These are phyloP conservation scores for Lottia gigantea DNA, from an alignment of 2,888 invertebrate species.

Conservation along the genomic window DNA sequence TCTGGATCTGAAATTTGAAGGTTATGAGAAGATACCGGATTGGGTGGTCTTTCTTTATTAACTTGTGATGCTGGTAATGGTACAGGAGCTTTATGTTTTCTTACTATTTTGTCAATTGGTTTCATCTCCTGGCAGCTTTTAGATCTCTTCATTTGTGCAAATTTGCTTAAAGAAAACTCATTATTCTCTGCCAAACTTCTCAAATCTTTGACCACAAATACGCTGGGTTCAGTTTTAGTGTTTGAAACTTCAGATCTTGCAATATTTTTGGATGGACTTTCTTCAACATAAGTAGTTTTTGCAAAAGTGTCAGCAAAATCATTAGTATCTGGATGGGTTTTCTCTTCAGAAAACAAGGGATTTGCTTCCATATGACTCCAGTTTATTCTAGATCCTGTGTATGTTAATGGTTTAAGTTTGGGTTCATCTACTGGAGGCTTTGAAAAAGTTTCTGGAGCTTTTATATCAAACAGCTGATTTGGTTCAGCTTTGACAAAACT, in stretches of 20 bases:
- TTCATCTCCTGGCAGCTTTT: constrained; percentile 1
- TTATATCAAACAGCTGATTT: neutral
- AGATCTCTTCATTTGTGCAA: constrained; percentile 21
- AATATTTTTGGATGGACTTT: no score
- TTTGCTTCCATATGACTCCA: neutral
- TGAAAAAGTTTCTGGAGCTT: neutral
- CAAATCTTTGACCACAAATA: constrained; percentile 49
- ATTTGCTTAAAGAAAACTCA: constrained; percentile 48
- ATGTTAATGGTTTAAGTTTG: neutral
- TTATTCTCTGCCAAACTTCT: constrained; percentile 51
- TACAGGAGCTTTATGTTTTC: neutral
- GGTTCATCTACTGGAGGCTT: neutral
- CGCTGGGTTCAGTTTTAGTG: neutral
- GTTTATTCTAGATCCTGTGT: constrained; percentile 5
- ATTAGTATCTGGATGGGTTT: neutral
- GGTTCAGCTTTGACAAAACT: neutral
- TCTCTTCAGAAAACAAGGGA: neutral
- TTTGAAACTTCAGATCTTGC: no score
- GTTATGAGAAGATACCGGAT: neutral
- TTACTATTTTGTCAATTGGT: neutral
- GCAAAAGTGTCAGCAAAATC: no score
- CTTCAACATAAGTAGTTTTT: no score
- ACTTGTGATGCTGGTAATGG: neutral
- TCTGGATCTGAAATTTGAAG: neutral
- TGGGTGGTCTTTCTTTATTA: neutral